Evolutionary conservation across 2,888 invertebrate species (phyloP).

Genomic region (Nomada ferruginata): DNA sequence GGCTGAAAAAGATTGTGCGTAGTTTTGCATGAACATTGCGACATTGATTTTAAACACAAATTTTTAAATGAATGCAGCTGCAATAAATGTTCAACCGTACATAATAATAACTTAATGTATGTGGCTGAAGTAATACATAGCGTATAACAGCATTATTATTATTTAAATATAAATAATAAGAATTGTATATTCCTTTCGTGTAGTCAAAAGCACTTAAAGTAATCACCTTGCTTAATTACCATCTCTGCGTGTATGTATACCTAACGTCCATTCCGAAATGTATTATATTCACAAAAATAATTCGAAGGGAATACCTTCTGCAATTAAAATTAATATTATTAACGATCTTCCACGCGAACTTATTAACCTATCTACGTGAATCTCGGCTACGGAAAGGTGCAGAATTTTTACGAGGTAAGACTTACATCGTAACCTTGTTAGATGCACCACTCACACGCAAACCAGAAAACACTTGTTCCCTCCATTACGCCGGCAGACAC

Average conservation of each 20-base stretch:
- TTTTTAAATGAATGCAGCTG: not conserved
- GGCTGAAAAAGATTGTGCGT: conserved; percentile 20
- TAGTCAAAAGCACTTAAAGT: not conserved
- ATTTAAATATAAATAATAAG: too few species aligned
- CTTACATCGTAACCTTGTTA: conserved; percentile 13
- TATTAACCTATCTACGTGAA: conserved; percentile 1
- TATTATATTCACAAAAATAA: not conserved
- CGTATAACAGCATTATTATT: too few species aligned
- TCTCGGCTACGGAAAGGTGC: not conserved
- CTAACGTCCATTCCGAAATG: too few species aligned
- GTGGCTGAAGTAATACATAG: too few species aligned
- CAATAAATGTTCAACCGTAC: not conserved
- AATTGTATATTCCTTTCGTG: not conserved
- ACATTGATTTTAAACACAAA: not conserved
- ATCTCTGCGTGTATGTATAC: too few species aligned
- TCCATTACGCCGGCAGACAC: not conserved
- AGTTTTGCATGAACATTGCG: not conserved
- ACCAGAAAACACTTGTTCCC: not conserved
- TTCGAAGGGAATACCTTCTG: not conserved
- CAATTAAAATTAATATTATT: conserved; percentile 12
- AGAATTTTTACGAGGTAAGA: not conserved
- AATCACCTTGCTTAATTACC: not conserved
- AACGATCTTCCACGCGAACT: not conserved
- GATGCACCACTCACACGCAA: not conserved
- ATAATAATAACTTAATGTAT: not conserved